These are phyloP conservation scores for Amazona guildingii DNA, from an alignment of 2,113 vertebrate species.

Conservation along the genomic window DNA sequence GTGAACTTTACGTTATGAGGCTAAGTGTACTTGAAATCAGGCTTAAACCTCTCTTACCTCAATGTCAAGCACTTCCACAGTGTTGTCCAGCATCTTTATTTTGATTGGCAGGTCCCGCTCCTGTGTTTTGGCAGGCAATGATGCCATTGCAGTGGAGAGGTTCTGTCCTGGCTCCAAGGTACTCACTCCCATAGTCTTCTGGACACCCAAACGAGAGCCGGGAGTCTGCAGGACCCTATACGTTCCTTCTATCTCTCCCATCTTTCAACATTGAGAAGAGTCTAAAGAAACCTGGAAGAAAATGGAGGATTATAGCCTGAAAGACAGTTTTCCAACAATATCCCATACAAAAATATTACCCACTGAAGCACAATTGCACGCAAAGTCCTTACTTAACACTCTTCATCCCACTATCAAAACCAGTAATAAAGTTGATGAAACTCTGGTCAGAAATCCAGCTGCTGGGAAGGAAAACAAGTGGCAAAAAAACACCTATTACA, in stretches of 20 bases:
- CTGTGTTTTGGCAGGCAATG: background rate
- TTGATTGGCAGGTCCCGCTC: conserved; percentile 76
- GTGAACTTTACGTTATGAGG: background rate
- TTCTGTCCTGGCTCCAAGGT: conserved; percentile 89
- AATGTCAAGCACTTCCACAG: conserved; percentile 81
- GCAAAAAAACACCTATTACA: background rate
- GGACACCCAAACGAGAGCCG: conserved; percentile 83
- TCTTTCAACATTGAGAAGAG: conserved; percentile 66
- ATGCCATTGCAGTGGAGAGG: conserved; percentile 61
- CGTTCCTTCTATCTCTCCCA: conserved; percentile 93
- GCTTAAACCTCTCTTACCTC: conserved; percentile 78
- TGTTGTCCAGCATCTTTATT: conserved; percentile 87
- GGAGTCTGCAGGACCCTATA: conserved; percentile 89
- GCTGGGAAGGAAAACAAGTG: background rate
- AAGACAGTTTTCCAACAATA: background rate
- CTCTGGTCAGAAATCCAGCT: background rate
- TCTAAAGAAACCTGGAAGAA: background rate
- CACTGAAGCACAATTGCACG: background rate
- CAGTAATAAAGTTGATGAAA: background rate
- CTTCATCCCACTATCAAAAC: background rate
- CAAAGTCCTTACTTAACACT: background rate
- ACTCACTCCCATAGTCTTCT: conserved; percentile 83
- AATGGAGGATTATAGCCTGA: background rate
- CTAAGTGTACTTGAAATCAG: background rate
- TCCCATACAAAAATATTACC: background rate